Percentiles rank a stretch among this genome's conserved stretches.
Conservation (phyloP, 2,113 vertebrate genomes). For the Chelonoidis abingdonii region DNA sequence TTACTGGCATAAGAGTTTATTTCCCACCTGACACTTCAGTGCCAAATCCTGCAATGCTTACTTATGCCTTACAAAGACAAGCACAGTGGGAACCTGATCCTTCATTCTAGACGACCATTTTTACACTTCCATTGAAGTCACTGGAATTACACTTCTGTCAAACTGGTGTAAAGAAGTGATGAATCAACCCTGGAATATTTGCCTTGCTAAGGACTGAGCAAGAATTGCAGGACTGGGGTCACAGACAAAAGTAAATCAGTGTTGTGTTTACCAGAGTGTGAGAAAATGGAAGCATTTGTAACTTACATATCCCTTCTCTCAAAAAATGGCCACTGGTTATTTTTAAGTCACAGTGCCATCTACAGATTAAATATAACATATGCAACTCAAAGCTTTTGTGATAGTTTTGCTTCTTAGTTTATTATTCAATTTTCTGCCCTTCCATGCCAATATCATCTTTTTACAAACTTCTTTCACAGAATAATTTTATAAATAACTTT, state of each 20-base stretch:
- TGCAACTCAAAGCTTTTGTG: neutral
- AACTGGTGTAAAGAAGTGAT: neutral
- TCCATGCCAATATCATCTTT: neutral
- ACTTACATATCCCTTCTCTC: neutral
- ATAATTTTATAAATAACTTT: neutral
- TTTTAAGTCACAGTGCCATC: slow-evolving; percentile 75
- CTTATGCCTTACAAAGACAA: neutral
- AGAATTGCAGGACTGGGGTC: neutral
- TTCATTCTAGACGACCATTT: neutral
- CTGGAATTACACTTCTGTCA: neutral
- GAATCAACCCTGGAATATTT: neutral
- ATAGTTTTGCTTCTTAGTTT: neutral
- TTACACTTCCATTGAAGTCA: neutral
- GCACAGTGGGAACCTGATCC: neutral
- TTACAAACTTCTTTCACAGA: neutral
- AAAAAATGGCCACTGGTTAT: neutral
- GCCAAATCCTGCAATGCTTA: neutral
- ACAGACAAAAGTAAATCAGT: neutral
- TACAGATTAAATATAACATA: slow-evolving; percentile 43
- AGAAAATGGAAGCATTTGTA: neutral
- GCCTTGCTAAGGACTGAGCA: neutral
- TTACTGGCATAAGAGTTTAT: neutral
- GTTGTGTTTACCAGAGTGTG: neutral
- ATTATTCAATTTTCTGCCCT: neutral
- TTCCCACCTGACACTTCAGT: neutral